These are phyloP conservation scores for Drosophila ambigua DNA, from an alignment of 1,140 invertebrate genomes.

Conservation along the genomic window DNA sequence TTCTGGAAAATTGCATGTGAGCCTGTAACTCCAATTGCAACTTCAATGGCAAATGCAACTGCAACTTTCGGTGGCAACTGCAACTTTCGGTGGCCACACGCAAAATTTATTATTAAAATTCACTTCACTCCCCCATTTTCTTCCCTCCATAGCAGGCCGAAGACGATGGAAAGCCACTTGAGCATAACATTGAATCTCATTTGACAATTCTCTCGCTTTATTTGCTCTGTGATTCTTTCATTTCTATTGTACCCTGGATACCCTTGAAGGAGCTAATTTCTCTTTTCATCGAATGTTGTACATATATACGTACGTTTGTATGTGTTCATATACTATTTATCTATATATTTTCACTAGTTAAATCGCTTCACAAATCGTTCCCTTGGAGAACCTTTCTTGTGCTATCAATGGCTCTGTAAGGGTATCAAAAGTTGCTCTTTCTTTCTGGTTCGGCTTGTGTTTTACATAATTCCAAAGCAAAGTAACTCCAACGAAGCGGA, in stretches of 20 bases:
- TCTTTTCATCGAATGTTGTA: no score
- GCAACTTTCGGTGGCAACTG: neutral
- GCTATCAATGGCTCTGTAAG: no score
- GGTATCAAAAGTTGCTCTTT: no score
- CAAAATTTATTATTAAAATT: constrained; percentile 59
- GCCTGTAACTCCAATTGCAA: constrained; percentile 9
- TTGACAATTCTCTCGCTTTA: constrained; percentile 60
- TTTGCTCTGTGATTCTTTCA: constrained; percentile 45
- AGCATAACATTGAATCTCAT: constrained; percentile 80
- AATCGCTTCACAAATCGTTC: no score
- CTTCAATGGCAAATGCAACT: neutral
- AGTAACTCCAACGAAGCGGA: constrained; percentile 57
- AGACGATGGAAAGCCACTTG: constrained; percentile 56
- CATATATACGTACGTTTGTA: no score
- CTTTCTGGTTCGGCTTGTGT: constrained; percentile 17
- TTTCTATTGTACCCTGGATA: neutral
- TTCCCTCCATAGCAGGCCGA: constrained; percentile 3
- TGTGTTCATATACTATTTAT: no score
- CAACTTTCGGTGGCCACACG: constrained; percentile 49
- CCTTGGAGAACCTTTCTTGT: no score
- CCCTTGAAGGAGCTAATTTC: no score
- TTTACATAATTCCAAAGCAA: constrained; percentile 76
- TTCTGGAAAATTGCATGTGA: constrained; percentile 52
- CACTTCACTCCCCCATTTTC: constrained; percentile 31
- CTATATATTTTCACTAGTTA: no score